These are phyloP conservation scores for Coregonus ussuriensis DNA, from an alignment of 2,797 vertebrate species.

Conservation along the genomic window DNA sequence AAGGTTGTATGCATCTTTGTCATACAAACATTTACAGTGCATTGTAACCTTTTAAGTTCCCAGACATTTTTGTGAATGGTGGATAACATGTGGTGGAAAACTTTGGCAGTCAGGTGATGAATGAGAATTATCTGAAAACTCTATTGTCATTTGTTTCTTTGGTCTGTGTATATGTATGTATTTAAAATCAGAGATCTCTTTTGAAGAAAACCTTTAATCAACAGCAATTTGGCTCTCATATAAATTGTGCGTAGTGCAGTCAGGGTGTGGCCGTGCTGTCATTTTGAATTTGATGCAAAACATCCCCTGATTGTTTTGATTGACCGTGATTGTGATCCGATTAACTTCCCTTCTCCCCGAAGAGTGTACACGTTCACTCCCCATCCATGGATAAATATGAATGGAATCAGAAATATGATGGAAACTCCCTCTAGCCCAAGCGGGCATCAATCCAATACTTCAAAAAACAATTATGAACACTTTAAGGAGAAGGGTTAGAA, in stretches of 20 bases:
- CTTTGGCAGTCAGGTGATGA: background rate
- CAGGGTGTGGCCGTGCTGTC: slow-evolving; percentile 30
- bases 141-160: background rate
- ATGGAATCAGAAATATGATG: background rate
- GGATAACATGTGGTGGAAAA: background rate
- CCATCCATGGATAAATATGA: background rate
- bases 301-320: background rate
- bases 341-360: background rate
- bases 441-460: background rate
- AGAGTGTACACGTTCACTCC: background rate
- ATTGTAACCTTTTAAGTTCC: background rate
- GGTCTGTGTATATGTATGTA: background rate
- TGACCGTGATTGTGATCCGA: background rate
- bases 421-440: background rate
- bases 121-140: background rate
- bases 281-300: slow-evolving; percentile 61
- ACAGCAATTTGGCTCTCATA: background rate
- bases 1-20: background rate
- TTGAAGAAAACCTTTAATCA: background rate
- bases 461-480: background rate
- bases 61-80: background rate
- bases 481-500: background rate
- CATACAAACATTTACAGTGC: too few relatives aligned
- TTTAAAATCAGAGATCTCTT: background rate
- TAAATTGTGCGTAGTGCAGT: slow-evolving; percentile 1